A percentile compares a stretch with the other conserved stretches of the same genome.
These are phyloP conservation scores for Limenitis camilla DNA, from an alignment of 2,888 invertebrate species.

Conservation along the genomic window DNA sequence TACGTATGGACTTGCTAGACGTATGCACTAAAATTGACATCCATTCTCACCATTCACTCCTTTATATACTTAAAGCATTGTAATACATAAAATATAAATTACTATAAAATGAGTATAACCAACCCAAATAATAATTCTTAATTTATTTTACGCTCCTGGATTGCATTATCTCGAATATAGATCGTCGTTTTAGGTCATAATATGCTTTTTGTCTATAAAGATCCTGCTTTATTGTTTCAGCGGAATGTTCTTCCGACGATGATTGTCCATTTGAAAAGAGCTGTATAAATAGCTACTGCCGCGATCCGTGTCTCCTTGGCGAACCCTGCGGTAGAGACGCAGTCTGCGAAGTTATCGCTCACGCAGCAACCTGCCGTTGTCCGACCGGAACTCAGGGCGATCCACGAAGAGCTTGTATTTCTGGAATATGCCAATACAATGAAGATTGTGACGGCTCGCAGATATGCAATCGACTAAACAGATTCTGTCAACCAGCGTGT, in stretches of 20 bases:
- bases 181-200: no score
- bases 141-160: no score
- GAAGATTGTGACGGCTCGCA: slow-evolving; percentile 91
- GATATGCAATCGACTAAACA: slow-evolving; percentile 87
- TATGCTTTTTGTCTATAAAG: not conserved
- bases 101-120: no score
- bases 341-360: slow-evolving; percentile 82
- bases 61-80: no score
- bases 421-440: slow-evolving; percentile 89
- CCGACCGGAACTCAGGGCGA: slow-evolving; percentile 90
- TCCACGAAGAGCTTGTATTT: slow-evolving; percentile 85
- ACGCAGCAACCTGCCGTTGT: slow-evolving; percentile 87
- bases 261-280: slow-evolving; percentile 90
- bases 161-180: no score
- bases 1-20: no score
- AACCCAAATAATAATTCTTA: no score
- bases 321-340: slow-evolving; percentile 87
- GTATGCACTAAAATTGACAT: no score
- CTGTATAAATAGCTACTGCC: slow-evolving; percentile 85
- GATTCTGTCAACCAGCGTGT: slow-evolving; percentile 88
- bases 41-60: no score
- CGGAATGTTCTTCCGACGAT: slow-evolving; percentile 84
- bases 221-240: slow-evolving; percentile 58
- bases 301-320: slow-evolving; percentile 82
- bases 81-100: no score